These are phyloP conservation scores for Drosophila prostipennis DNA, from an alignment of 2,888 invertebrate species.

Conservation along the genomic window DNA sequence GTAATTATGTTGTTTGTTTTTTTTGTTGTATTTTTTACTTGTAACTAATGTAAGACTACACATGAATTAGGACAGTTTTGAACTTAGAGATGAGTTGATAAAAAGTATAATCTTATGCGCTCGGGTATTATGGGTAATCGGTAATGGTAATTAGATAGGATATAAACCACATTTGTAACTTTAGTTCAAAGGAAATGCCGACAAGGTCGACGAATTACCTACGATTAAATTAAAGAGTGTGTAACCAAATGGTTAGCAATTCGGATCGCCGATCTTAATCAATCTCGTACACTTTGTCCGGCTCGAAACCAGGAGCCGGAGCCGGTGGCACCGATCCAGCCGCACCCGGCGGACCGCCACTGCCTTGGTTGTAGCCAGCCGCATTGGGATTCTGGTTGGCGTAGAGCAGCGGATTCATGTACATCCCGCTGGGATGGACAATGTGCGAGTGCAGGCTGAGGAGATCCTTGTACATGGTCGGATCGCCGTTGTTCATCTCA, in stretches of 20 bases:
- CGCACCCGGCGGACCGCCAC: slow-evolving; percentile 36
- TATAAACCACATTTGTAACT: slow-evolving; percentile 45
- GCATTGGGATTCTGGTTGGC: slow-evolving; percentile 82
- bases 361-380: slow-evolving; percentile 75
- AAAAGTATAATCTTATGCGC: slow-evolving; percentile 32
- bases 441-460: slow-evolving; percentile 79
- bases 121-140: slow-evolving; percentile 32
- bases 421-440: slow-evolving; percentile 82
- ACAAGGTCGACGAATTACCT: slow-evolving; percentile 39
- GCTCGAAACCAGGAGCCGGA: slow-evolving; percentile 68
- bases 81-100: slow-evolving; percentile 54
- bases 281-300: slow-evolving; percentile 81
- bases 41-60: slow-evolving; percentile 66
- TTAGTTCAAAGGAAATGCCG: slow-evolving; percentile 32
- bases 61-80: slow-evolving; percentile 61
- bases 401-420: slow-evolving; percentile 83
- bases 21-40: slow-evolving; percentile 11
- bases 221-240: slow-evolving; percentile 28
- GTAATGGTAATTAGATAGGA: slow-evolving; percentile 36
- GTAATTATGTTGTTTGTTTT: slow-evolving; percentile 35
- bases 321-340: slow-evolving; percentile 2
- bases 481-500: slow-evolving; percentile 85
- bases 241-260: slow-evolving; percentile 19
- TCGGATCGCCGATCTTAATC: slow-evolving; percentile 53
- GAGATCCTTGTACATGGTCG: slow-evolving; percentile 83